Conservation (phyloP, 2,113 vertebrate genomes). For the Desmodus rotundus region DNA sequence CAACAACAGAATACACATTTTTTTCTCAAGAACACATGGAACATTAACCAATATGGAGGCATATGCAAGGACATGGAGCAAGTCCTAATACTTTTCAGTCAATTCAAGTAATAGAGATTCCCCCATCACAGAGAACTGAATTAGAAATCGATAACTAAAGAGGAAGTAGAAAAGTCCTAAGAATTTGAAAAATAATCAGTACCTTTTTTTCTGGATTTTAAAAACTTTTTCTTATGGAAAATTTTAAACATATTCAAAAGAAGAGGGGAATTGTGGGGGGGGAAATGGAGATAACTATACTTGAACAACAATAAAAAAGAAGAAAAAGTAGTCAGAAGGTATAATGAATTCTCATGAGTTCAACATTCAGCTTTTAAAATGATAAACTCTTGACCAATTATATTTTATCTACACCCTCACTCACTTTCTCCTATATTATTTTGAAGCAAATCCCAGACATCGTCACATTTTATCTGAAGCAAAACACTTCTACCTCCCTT, state of each 20-base stretch:
- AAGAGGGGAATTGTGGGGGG: too few relatives aligned
- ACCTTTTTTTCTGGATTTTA: background rate
- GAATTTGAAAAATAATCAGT: background rate
- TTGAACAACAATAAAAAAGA: too few relatives aligned
- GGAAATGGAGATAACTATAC: too few relatives aligned
- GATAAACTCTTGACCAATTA: background rate
- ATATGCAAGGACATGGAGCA: background rate
- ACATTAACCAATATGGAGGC: background rate
- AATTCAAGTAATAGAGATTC: background rate
- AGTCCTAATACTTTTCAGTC: background rate
- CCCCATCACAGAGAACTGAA: background rate
- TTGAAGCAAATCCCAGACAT: background rate
- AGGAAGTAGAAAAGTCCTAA: background rate
- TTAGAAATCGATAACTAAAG: background rate
- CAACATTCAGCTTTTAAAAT: background rate
- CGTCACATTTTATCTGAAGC: background rate
- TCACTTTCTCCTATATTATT: background rate
- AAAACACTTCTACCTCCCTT: background rate
- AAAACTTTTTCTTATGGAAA: background rate
- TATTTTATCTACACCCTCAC: background rate
- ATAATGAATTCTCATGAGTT: background rate
- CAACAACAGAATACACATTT: background rate
- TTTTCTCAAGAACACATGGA: background rate
- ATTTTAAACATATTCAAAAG: background rate
- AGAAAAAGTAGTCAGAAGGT: background rate